Evolutionary conservation across 2,797 vertebrate genomes (phyloP).

Genomic region (Microtus californicus): DNA sequence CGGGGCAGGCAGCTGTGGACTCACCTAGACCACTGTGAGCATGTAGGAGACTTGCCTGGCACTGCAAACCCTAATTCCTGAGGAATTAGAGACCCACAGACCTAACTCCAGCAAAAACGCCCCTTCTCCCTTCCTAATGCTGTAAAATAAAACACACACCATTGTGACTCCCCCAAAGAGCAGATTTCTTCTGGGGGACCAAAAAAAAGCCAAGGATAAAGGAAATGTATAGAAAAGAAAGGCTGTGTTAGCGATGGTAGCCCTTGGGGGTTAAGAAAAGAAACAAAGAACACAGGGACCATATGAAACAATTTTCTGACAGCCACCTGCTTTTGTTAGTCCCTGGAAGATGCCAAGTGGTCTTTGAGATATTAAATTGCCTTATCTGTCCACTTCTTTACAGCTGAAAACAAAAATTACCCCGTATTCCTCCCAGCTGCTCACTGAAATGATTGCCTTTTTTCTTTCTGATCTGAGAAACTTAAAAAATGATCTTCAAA

Average conservation of each 20-base stretch:
- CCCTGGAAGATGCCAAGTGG: conserved; percentile 73
- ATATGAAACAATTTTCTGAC: conserved; percentile 74
- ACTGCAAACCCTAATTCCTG: neutral
- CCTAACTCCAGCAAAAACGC: neutral
- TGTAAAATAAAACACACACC: neutral
- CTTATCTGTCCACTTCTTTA: conserved; percentile 70
- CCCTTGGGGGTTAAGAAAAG: conserved; percentile 29
- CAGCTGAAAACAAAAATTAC: conserved; percentile 79
- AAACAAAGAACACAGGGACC: conserved; percentile 47
- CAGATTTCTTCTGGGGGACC: neutral
- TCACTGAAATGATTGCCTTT: conserved; percentile 55
- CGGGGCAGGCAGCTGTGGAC: too few species aligned
- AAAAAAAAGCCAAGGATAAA: conserved; percentile 44
- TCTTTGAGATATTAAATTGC: conserved; percentile 67
- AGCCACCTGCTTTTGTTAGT: conserved; percentile 73
- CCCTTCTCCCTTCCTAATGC: neutral
- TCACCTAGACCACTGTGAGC: neutral
- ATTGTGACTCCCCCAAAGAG: neutral
- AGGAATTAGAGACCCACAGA: neutral
- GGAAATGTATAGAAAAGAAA: neutral
- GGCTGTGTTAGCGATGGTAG: conserved; percentile 17
- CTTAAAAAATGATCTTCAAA: conserved; percentile 78
- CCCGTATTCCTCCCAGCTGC: conserved; percentile 64
- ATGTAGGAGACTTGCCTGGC: neutral
- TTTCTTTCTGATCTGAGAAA: conserved; percentile 70